These are phyloP conservation scores for Mus minutoides DNA, from an alignment of 2,797 vertebrate species.

Conservation along the genomic window DNA sequence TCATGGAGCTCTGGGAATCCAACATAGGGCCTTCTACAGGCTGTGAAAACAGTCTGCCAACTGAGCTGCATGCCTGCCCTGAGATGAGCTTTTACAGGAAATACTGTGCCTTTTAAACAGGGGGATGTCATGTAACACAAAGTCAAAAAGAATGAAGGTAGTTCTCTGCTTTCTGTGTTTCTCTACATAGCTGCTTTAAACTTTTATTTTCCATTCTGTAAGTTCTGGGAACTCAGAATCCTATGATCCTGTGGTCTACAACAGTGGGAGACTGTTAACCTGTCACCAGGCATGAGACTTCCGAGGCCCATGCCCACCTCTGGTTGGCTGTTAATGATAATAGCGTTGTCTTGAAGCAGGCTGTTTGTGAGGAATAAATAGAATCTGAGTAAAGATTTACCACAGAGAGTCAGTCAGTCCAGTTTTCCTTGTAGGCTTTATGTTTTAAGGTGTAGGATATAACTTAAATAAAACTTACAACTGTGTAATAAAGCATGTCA, in stretches of 20 bases:
- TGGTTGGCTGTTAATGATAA: background rate
- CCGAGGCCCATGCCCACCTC: background rate
- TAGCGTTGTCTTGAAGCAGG: background rate
- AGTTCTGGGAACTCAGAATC: background rate
- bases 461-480: background rate
- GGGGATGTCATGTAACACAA: background rate
- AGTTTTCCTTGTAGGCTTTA: background rate
- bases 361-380: background rate
- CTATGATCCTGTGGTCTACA: background rate
- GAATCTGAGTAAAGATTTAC: conserved; percentile 8
- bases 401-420: background rate
- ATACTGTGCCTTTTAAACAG: background rate
- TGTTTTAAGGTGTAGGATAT: background rate
- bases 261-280: background rate
- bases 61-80: background rate
- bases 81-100: background rate
- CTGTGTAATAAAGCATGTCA: background rate
- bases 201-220: background rate
- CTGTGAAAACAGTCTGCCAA: background rate
- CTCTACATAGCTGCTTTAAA: background rate
- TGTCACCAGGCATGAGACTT: background rate
- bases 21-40: background rate
- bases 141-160: background rate
- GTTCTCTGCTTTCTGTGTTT: background rate
- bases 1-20: background rate